A percentile compares a stretch with the other conserved stretches of the same genome.
phyloP scores from a whole-genome alignment of 2,888 invertebrate species.

The Drosophila longiperda region DNA sequence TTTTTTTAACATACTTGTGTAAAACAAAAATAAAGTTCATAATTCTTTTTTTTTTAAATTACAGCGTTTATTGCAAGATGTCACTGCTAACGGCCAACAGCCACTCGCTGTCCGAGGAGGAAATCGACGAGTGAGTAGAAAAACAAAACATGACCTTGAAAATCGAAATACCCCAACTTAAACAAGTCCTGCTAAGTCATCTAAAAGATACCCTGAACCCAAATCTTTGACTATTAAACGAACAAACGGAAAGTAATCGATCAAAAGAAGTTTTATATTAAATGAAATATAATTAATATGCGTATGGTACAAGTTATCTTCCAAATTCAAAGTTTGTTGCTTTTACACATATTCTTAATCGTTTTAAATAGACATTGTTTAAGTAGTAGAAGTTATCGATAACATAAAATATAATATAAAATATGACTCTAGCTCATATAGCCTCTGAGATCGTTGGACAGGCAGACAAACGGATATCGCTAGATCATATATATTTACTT shows the following conservation, averaged over 20 bases:
- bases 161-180: background rate
- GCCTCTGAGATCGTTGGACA: background rate
- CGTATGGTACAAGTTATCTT: background rate
- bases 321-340: background rate
- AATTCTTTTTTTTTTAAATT: constrained; percentile 24
- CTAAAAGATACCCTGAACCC: background rate
- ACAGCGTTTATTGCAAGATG: constrained; percentile 71
- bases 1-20: background rate
- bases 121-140: constrained; percentile 89
- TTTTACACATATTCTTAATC: too few species aligned
- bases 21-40: constrained; percentile 2
- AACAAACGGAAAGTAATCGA: background rate
- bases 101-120: constrained; percentile 88
- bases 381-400: background rate
- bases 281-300: background rate
- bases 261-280: background rate
- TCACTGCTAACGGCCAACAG: constrained; percentile 80
- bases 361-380: too few species aligned
- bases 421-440: background rate
- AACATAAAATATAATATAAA: background rate
- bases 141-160: background rate
- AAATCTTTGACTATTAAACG: background rate
- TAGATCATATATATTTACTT: background rate
- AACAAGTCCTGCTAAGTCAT: background rate
- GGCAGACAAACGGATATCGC: background rate